Percentiles rank a stretch among this genome's conserved stretches.
phyloP scores from a whole-genome alignment of 2,888 invertebrate species.

The Drosophila quinaria region DNA sequence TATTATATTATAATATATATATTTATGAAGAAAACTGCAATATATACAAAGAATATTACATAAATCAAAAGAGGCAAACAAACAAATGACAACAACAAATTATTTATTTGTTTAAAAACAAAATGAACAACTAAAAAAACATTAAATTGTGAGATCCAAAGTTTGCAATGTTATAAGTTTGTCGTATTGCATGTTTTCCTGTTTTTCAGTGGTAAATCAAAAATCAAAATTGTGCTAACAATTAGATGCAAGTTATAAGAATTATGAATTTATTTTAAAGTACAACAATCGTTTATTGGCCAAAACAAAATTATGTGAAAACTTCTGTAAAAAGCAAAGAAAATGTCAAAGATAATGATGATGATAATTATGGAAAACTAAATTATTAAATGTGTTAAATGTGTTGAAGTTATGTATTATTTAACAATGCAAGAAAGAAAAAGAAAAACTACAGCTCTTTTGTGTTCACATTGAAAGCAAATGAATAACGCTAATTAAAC shows the following conservation, averaged over 20 bases:
- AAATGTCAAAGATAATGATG: slow-evolving; percentile 9
- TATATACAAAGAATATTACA: slow-evolving; percentile 71
- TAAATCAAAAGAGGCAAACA: slow-evolving; percentile 65
- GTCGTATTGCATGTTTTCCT: slow-evolving; percentile 43
- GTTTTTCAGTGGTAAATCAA: slow-evolving; percentile 55
- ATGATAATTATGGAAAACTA: slow-evolving; percentile 17
- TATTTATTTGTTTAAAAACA: slow-evolving; percentile 52
- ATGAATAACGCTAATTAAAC: slow-evolving; percentile 61
- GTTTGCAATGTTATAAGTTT: slow-evolving; percentile 30
- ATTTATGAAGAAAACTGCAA: slow-evolving; percentile 63
- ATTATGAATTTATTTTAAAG: slow-evolving; percentile 77
- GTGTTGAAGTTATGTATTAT: slow-evolving; percentile 50
- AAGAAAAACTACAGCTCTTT: slow-evolving; percentile 56
- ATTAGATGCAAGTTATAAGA: slow-evolving; percentile 62
- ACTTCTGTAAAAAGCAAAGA: slow-evolving; percentile 21
- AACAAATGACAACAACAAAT: slow-evolving; percentile 21
- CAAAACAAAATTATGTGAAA: slow-evolving; percentile 51
- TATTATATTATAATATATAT: slow-evolving; percentile 31
- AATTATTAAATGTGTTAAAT: slow-evolving; percentile 48
- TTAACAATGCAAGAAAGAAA: slow-evolving; percentile 23
- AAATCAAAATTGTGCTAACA: slow-evolving; percentile 74
- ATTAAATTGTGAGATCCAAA: slow-evolving; percentile 14
- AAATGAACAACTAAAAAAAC: slow-evolving; percentile 14
- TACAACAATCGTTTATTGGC: slow-evolving; percentile 70
- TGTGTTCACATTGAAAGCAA: slow-evolving; percentile 72